Evolutionary conservation across 2,888 invertebrate genomes (phyloP).

Genomic region (Apodemia zela): DNA sequence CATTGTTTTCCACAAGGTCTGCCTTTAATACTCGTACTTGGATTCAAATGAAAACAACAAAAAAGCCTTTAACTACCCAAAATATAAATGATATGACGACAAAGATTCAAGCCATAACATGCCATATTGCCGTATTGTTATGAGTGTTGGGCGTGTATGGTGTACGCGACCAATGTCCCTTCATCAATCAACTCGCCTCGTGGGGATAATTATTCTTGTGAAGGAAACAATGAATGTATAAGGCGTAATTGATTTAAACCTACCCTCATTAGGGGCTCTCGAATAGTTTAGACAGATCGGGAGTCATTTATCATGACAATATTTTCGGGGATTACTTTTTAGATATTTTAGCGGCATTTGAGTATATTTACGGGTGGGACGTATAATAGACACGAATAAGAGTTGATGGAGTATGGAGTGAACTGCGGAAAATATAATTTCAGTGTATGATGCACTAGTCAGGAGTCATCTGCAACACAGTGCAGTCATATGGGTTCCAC

Average conservation of each 20-base stretch:
- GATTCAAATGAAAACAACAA: neutral
- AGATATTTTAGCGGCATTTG: neutral
- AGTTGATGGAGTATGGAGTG: neutral
- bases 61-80: neutral
- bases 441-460: too few relatives aligned
- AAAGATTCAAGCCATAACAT: neutral
- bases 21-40: neutral
- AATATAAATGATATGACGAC: neutral
- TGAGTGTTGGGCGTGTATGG: neutral
- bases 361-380: neutral
- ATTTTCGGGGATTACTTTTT: neutral
- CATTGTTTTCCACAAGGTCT: too few relatives aligned
- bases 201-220: conserved; percentile 28
- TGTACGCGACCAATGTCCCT: neutral
- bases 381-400: too few relatives aligned
- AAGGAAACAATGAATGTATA: conserved; percentile 27
- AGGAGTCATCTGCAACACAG: too few relatives aligned
- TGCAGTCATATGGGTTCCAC: too few relatives aligned
- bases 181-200: conserved; percentile 24
- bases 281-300: neutral
- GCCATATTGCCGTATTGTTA: neutral
- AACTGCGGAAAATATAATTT: neutral
- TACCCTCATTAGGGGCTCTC: conserved; percentile 6
- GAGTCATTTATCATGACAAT: neutral
- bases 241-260: conserved; percentile 21